Conservation (phyloP, 2,113 vertebrate genomes). For the Gobio gobio region DNA sequence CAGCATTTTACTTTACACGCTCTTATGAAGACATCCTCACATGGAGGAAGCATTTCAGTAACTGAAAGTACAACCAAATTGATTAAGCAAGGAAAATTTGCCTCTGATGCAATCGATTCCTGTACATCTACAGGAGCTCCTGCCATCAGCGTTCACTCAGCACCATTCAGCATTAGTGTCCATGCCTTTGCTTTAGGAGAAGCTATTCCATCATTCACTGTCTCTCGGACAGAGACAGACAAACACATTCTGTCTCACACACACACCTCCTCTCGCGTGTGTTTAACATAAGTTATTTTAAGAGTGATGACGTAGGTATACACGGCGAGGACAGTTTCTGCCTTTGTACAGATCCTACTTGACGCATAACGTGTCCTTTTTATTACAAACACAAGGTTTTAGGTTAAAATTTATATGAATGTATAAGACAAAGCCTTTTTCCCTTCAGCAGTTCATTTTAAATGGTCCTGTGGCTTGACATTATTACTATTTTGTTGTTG, state of each 20-base stretch:
- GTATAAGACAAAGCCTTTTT: background rate
- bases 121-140: background rate
- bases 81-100: background rate
- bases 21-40: background rate
- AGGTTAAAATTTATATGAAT: background rate
- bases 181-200: background rate
- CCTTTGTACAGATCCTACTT: background rate
- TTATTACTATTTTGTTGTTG: background rate
- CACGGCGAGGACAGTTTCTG: background rate
- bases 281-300: constrained; percentile 38
- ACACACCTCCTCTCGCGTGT: background rate
- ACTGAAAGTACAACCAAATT: background rate
- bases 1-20: background rate
- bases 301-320: constrained; percentile 26
- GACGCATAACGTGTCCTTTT: background rate
- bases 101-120: constrained; percentile 7
- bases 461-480: background rate
- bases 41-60: background rate
- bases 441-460: background rate
- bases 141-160: constrained; percentile 1
- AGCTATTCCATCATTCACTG: constrained; percentile 4
- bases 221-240: background rate
- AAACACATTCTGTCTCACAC: background rate
- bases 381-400: background rate
- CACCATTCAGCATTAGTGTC: background rate